Percentiles rank a stretch among this genome's conserved stretches.
phyloP scores from a whole-genome alignment of 2,888 invertebrate species.

The Coenonympha glycerion region DNA sequence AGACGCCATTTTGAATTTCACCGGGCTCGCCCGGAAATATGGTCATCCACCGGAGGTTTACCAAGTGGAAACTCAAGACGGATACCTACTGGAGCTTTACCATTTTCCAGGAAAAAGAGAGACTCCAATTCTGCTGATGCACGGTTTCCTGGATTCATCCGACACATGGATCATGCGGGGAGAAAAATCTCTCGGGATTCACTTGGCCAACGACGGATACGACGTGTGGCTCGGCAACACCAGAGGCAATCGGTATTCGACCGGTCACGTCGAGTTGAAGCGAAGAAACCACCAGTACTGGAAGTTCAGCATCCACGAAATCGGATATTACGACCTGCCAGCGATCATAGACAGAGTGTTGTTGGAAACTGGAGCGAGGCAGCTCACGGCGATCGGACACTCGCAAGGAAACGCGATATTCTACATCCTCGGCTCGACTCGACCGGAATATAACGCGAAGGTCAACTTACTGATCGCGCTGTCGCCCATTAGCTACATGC shows the following conservation, averaged over 20 bases:
- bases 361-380: conserved; percentile 58
- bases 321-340: conserved; percentile 80
- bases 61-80: conserved; percentile 48
- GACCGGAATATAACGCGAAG: conserved; percentile 72
- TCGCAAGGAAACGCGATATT: conserved; percentile 77
- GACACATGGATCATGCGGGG: conserved; percentile 43
- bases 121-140: conserved; percentile 38
- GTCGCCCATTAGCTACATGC: conserved; percentile 63
- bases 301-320: conserved; percentile 80
- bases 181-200: conserved; percentile 37
- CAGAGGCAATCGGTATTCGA: conserved; percentile 78
- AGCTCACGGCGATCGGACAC: conserved; percentile 79
- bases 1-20: background rate
- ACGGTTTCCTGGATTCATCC: conserved; percentile 41
- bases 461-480: conserved; percentile 63
- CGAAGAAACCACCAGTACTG: conserved; percentile 36
- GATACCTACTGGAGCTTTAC: conserved; percentile 52
- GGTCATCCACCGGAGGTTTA: conserved; percentile 39
- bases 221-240: conserved; percentile 60
- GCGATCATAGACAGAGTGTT: conserved; percentile 67
- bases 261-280: conserved; percentile 59
- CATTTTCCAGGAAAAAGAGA: conserved; percentile 45
- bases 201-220: conserved; percentile 64
- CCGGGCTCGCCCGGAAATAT: conserved; percentile 35
- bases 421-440: conserved; percentile 62